Base-by-base conservation (phyloP, 2,888 invertebrate species). In the Hydrotaea cyrtoneurina region DNA sequence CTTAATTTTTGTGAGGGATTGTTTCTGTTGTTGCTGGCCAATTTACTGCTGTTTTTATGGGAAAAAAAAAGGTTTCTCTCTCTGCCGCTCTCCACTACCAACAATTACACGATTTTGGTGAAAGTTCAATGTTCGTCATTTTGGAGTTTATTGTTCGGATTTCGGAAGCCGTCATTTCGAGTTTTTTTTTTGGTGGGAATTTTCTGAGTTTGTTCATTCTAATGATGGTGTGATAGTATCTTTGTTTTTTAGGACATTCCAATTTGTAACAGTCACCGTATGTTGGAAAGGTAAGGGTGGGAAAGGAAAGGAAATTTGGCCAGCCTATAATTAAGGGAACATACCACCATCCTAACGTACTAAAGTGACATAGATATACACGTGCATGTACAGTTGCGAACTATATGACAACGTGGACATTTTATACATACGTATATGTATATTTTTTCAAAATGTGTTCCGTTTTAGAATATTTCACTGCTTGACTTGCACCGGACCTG, bases 81-180 rank as follows among this genome's bases (percentile, higher is more conserved):
- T 39, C 5, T 23, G 11, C 10, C 21, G 15, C 69, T 23, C 69
- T 23, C 21, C 10, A 26, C 59, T 15, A 69, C 21, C 13, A 23
- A 69, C 21, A 80, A 83, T 71, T 77, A 59, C 53, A 59, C n/a
- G 62, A 46, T 46, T 19, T 31, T 76, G 69, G 69, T 74, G 84
- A 85, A 85, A 81, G 85, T 79, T 85, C 81, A 81, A 69, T 72
- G 81, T 71, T 69, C 81, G 62, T 69, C 59, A 39, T 36, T 55
- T 26, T 46, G 11, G 39, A 23, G 5, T 21, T 69, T 46, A 1
- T 69, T 69, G 46, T 69, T 69, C 23, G 10, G 66, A 19, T 66
- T 79, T 77, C 73, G 73, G 79, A 77, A 80, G 83, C 79, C 69
- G 19, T 46, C 26, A n/a, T 78, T 59, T 46, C n/a, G 74, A 1